These are phyloP conservation scores for Phyto melanocephala DNA, from an alignment of 2,888 invertebrate species.

Conservation along the genomic window DNA sequence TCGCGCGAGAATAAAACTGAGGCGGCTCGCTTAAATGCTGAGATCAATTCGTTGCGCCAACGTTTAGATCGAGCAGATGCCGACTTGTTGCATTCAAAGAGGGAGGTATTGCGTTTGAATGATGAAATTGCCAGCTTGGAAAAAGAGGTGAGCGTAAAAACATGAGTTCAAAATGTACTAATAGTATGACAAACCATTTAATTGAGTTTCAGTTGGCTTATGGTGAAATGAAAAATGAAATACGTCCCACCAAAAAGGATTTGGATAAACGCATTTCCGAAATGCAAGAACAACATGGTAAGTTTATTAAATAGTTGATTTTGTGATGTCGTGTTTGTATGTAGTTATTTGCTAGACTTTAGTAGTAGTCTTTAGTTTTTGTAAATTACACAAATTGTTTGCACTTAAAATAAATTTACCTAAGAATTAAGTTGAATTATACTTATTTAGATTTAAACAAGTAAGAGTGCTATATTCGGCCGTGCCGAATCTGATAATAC, in stretches of 20 bases:
- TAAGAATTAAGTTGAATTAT: too few species aligned
- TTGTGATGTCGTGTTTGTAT: neutral
- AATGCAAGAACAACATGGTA: constrained; percentile 92
- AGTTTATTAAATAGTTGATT: constrained; percentile 72
- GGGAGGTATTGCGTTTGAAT: constrained; percentile 87
- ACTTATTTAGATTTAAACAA: too few species aligned
- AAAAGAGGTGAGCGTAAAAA: constrained; percentile 83
- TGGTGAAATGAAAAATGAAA: constrained; percentile 81
- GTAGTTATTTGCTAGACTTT: too few species aligned
- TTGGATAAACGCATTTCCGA: constrained; percentile 86
- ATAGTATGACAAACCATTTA: neutral
- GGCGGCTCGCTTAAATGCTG: constrained; percentile 86
- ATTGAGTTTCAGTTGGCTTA: constrained; percentile 80
- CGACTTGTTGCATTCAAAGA: constrained; percentile 87
- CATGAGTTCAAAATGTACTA: neutral
- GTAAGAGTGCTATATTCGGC: too few species aligned
- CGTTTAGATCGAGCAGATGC: constrained; percentile 88
- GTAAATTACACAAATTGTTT: too few species aligned
- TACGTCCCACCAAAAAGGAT: constrained; percentile 84
- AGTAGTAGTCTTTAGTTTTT: too few species aligned
- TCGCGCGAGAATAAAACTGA: constrained; percentile 89
- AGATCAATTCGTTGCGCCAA: constrained; percentile 86
- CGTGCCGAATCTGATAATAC: too few species aligned
- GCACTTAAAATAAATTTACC: too few species aligned
- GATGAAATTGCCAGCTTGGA: constrained; percentile 89